A percentile compares a stretch with the other conserved stretches of the same genome.
Conservation (phyloP, 1,140 invertebrate species). For the Coelopa frigida region DNA sequence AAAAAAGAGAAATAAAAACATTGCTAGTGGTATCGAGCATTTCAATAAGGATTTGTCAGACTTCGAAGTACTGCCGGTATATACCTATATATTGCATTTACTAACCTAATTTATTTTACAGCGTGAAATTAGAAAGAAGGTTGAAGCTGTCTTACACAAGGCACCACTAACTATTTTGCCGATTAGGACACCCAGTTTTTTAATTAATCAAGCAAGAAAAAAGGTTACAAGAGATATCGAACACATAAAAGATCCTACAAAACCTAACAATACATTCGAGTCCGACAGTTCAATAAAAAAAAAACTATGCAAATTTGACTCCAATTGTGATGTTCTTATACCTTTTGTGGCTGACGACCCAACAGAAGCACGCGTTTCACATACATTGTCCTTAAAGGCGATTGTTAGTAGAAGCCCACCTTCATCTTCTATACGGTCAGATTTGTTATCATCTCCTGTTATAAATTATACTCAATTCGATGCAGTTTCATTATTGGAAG, state of each 20-base stretch:
- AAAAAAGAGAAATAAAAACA: constrained; percentile 51
- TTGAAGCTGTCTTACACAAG: constrained; percentile 56
- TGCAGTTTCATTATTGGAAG: constrained; percentile 48
- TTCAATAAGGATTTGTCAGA: constrained; percentile 60
- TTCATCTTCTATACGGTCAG: constrained; percentile 9
- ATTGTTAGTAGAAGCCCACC: constrained; percentile 24
- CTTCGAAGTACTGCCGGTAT: constrained; percentile 45
- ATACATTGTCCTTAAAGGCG: constrained; percentile 24
- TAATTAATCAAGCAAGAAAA: constrained; percentile 29
- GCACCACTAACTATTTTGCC: constrained; percentile 66
- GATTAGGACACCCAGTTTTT: constrained; percentile 53
- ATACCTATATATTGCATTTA: neutral
- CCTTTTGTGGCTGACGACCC: neutral
- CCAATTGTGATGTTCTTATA: neutral
- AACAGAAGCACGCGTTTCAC: neutral
- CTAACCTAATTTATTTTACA: constrained; percentile 47
- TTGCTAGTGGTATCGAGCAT: constrained; percentile 52
- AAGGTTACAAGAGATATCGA: constrained; percentile 17
- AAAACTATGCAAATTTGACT: constrained; percentile 18
- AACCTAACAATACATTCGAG: neutral
- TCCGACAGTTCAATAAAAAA: constrained; percentile 22
- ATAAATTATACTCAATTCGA: constrained; percentile 48
- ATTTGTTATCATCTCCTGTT: constrained; percentile 50
- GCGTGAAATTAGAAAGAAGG: constrained; percentile 59
- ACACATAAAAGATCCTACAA: neutral